A percentile compares a stretch with the other conserved stretches of the same genome.
Evolutionary conservation across 2,113 vertebrate species (phyloP).

Genomic region (Ptilorrhoa leucosticta): DNA sequence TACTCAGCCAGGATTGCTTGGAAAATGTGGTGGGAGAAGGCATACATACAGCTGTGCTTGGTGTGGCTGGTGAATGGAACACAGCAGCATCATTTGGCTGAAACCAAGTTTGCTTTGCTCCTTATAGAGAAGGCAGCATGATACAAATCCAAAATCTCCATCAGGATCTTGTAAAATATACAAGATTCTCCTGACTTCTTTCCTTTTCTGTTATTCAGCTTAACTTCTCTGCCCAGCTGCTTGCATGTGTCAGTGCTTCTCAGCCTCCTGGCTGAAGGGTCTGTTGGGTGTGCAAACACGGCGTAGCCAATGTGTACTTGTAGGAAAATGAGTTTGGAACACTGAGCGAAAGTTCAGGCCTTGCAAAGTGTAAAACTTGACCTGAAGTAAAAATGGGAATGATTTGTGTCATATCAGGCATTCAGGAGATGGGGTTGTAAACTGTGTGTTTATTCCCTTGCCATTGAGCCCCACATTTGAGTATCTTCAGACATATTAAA

Average conservation of each 20-base stretch:
- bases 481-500: neutral
- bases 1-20: neutral
- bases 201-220: neutral
- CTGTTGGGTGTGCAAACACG: neutral
- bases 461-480: neutral
- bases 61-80: neutral
- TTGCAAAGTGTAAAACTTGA: neutral
- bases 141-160: neutral
- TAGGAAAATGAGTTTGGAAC: neutral
- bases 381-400: neutral
- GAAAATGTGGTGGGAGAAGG: neutral
- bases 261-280: neutral
- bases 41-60: neutral
- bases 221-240: neutral
- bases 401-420: neutral
- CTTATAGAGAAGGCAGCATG: neutral
- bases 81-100: neutral
- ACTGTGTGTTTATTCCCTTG: conserved; percentile 14
- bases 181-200: neutral
- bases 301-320: rapidly evolving
- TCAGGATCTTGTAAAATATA: neutral
- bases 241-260: neutral
- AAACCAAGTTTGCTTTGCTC: neutral
- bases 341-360: neutral
- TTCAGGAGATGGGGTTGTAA: neutral